Conservation (phyloP, 30 jellyfish, hydroid and myxozoan species). For the Turritopsis rubra region DNA sequence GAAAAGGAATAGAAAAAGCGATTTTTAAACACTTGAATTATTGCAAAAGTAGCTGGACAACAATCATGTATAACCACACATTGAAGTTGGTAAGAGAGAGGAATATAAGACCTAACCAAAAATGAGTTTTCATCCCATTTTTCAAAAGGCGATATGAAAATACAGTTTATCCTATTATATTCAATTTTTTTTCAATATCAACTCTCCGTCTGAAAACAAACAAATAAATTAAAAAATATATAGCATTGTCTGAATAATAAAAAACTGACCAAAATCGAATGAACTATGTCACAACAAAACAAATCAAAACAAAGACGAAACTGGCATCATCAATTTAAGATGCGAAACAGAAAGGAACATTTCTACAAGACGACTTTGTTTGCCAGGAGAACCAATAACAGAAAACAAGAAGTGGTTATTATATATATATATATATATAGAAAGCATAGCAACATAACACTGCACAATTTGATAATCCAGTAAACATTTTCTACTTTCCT, state of each 20-base stretch:
- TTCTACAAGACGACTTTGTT: not conserved
- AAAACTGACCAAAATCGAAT: not conserved
- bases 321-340: no score
- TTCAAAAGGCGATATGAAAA: not conserved
- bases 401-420: not conserved
- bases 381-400: not conserved
- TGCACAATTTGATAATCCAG: not conserved
- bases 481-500: not conserved
- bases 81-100: no score
- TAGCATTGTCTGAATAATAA: not conserved
- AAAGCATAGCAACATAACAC: no score
- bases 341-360: no score
- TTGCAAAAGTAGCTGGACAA: no score
- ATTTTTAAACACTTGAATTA: no score
- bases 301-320: no score
- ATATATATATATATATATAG: no score
- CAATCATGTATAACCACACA: no score
- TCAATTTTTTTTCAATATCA: not conserved
- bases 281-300: not conserved
- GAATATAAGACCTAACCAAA: no score
- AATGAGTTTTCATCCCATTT: not conserved
- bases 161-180: not conserved
- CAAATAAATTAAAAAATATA: no score
- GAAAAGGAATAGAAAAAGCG: no score
- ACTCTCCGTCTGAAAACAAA: not conserved